Evolutionary conservation across 1,140 invertebrate genomes (phyloP).

Genomic region (Glossosoma conforme): DNA sequence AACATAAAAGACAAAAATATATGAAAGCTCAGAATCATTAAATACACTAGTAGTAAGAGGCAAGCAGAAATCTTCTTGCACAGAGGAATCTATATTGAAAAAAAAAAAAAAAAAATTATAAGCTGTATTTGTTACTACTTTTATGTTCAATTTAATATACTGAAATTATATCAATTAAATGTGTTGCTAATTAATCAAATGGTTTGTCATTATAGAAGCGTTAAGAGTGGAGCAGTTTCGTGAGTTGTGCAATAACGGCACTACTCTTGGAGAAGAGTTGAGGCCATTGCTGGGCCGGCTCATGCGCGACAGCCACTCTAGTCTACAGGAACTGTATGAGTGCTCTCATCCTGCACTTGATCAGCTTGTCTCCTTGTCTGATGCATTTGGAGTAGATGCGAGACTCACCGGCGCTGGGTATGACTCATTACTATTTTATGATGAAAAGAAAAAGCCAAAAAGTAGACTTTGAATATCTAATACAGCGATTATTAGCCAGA

Average conservation of each 20-base stretch:
- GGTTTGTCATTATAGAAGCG: slow-evolving; percentile 61
- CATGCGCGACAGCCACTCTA: slow-evolving; percentile 87
- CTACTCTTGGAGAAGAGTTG: slow-evolving; percentile 47
- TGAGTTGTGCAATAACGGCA: slow-evolving; percentile 52
- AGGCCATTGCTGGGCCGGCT: slow-evolving; percentile 69
- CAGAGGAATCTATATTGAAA: too few species aligned
- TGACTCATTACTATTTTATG: too few species aligned
- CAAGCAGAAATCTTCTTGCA: too few species aligned
- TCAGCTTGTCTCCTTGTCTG: slow-evolving; percentile 72
- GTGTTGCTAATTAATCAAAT: background rate
- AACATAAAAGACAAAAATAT: too few species aligned
- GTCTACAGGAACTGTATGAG: slow-evolving; percentile 82
- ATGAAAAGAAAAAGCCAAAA: too few species aligned
- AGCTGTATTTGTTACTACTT: too few species aligned
- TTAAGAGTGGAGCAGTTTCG: slow-evolving; percentile 72
- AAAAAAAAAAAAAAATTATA: too few species aligned
- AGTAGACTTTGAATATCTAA: too few species aligned
- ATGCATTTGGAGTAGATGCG: slow-evolving; percentile 69
- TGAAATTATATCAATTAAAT: background rate
- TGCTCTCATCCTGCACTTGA: slow-evolving; percentile 92
- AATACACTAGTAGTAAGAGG: too few species aligned
- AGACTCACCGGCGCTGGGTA: slow-evolving; percentile 91
- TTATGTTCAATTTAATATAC: too few species aligned
- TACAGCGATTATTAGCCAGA: too few species aligned
- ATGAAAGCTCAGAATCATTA: too few species aligned